A percentile compares a stretch with the other conserved stretches of the same genome.
These are phyloP conservation scores for Oscheius onirici DNA, from an alignment of 2,888 invertebrate species.

Conservation along the genomic window DNA sequence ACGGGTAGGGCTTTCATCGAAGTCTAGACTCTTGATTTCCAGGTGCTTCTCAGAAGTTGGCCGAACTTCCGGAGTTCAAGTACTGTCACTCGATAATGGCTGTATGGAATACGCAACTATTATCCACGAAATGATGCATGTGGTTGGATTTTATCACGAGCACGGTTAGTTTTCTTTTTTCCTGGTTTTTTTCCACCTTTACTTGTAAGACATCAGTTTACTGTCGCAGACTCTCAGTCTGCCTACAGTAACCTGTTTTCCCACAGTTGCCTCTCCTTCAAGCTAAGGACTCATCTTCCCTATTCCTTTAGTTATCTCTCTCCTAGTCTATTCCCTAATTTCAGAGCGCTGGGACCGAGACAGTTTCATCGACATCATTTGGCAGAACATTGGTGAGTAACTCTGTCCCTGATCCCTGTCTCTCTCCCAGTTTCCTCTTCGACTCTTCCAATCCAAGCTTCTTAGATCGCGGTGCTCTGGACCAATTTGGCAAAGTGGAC, in stretches of 20 bases:
- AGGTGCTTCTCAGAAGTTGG: conserved; percentile 71
- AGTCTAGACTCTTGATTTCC: neutral
- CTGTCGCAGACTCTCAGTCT: neutral
- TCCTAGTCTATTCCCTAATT: too few species aligned
- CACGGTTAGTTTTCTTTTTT: conserved; percentile 63
- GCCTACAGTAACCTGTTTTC: too few species aligned
- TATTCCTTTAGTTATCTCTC: too few species aligned
- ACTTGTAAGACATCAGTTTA: neutral
- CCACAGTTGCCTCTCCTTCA: too few species aligned
- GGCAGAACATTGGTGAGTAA: conserved; percentile 69
- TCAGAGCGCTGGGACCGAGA: conserved; percentile 71
- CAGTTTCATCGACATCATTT: conserved; percentile 71
- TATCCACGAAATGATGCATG: conserved; percentile 70
- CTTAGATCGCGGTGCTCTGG: conserved; percentile 63
- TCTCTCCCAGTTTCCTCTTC: neutral
- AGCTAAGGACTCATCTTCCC: too few species aligned
- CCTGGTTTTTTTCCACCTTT: too few species aligned
- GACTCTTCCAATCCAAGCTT: neutral
- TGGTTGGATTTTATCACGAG: conserved; percentile 70
- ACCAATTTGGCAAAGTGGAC: conserved; percentile 72
- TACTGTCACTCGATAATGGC: conserved; percentile 70
- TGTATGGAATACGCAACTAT: conserved; percentile 71
- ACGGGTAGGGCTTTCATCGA: conserved; percentile 53
- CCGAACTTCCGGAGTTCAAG: conserved; percentile 69
- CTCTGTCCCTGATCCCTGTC: too few species aligned